These are phyloP conservation scores for Acanthiza pusilla DNA, from an alignment of 2,797 vertebrate species.

Conservation along the genomic window DNA sequence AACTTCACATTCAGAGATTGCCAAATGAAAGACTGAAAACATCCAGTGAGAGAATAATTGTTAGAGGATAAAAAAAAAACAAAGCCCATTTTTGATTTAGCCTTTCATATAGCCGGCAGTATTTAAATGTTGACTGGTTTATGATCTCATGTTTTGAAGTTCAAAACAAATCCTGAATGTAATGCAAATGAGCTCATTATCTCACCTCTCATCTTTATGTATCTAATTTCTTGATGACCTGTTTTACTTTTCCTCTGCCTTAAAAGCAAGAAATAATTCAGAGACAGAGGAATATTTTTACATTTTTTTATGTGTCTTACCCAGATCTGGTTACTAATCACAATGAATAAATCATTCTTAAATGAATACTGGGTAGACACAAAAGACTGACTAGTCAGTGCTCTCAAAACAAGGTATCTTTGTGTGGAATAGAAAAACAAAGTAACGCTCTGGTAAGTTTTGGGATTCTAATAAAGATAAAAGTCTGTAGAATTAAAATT, in stretches of 20 bases:
- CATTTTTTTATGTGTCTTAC: neutral
- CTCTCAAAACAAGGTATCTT: neutral
- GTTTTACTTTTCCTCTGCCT: slow-evolving; percentile 16
- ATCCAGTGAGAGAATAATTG: slow-evolving; percentile 10
- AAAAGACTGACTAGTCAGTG: neutral
- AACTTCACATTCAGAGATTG: neutral
- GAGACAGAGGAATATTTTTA: slow-evolving; percentile 25
- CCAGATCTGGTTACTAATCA: neutral
- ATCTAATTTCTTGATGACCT: slow-evolving; percentile 63
- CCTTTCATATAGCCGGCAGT: slow-evolving; percentile 14
- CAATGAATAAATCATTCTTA: neutral
- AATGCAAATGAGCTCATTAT: slow-evolving; percentile 65
- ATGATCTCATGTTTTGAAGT: slow-evolving; percentile 51
- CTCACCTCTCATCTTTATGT: slow-evolving; percentile 62
- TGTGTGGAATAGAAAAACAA: neutral
- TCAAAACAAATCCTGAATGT: slow-evolving; percentile 61
- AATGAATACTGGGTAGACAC: neutral
- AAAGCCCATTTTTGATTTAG: slow-evolving; percentile 8
- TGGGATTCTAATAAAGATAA: neutral
- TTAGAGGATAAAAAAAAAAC: slow-evolving; percentile 20
- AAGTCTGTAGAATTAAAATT: neutral
- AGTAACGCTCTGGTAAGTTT: neutral
- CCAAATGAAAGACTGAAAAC: neutral
- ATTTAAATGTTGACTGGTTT: slow-evolving; percentile 48
- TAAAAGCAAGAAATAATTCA: slow-evolving; percentile 45